Evolutionary conservation across 2,888 invertebrate genomes (phyloP).

Genomic region (Matsumyia berberina): DNA sequence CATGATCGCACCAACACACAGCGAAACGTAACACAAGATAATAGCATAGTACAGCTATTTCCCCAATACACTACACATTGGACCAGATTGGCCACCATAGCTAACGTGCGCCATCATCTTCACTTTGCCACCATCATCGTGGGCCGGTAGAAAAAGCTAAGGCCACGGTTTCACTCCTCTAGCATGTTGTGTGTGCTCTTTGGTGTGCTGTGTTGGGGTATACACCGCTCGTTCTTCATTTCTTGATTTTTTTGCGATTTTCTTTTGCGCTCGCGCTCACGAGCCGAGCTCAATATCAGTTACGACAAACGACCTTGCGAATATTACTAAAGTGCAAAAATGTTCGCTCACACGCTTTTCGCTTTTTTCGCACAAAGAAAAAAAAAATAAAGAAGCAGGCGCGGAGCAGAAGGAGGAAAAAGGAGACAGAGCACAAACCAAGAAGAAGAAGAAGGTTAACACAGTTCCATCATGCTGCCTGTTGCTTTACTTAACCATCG

Average conservation of each 20-base stretch:
- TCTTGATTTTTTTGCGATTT: conserved; percentile 53
- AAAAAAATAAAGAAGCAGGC: conserved; percentile 18
- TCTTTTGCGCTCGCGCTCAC: conserved; percentile 67
- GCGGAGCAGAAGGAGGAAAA: conserved; percentile 23
- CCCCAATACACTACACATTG: conserved; percentile 45
- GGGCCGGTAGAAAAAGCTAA: conserved; percentile 42
- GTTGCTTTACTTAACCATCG: conserved; percentile 19
- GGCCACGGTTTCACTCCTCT: conserved; percentile 25
- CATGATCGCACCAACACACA: conserved; percentile 57
- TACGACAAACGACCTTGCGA: conserved; percentile 77
- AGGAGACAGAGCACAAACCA: conserved; percentile 22
- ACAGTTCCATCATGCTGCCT: conserved; percentile 21
- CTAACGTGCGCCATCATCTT: conserved; percentile 46
- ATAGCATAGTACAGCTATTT: conserved; percentile 64
- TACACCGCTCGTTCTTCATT: conserved; percentile 49
- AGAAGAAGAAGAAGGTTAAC: conserved; percentile 65
- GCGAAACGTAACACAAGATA: conserved; percentile 46
- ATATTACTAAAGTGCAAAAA: conserved; percentile 75
- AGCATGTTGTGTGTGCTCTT: not conserved
- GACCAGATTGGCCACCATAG: conserved; percentile 38
- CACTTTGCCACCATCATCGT: conserved; percentile 29
- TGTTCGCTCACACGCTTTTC: conserved; percentile 76
- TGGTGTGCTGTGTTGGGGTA: not conserved
- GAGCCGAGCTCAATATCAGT: conserved; percentile 73
- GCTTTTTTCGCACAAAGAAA: conserved; percentile 60